These are phyloP conservation scores for Dastarcus helophoroides DNA, from an alignment of 2,888 invertebrate species.

Conservation along the genomic window DNA sequence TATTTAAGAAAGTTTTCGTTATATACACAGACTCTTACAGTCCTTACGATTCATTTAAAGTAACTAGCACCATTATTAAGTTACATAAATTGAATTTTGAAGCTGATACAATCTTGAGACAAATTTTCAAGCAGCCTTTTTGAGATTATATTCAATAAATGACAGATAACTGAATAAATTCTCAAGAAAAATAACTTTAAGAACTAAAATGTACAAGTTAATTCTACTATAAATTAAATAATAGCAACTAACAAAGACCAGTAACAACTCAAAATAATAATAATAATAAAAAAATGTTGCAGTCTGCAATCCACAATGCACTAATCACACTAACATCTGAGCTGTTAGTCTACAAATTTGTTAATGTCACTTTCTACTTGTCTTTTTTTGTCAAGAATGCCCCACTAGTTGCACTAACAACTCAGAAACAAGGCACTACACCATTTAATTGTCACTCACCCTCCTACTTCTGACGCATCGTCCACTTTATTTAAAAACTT, in stretches of 20 bases:
- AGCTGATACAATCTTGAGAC: too few relatives aligned
- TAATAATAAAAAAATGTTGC: slow-evolving; percentile 10
- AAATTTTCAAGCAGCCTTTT: too few relatives aligned
- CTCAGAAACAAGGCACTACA: slow-evolving; percentile 18
- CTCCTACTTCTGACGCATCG: slow-evolving; percentile 42
- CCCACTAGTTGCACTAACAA: slow-evolving; percentile 17
- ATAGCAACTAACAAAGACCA: slow-evolving; percentile 7
- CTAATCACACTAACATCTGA: slow-evolving; percentile 13
- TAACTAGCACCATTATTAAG: too few relatives aligned
- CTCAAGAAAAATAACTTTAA: too few relatives aligned
- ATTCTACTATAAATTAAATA: too few relatives aligned
- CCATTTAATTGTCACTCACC: slow-evolving; percentile 38
- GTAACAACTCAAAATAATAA: slow-evolving; percentile 12
- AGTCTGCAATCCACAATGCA: slow-evolving; percentile 11
- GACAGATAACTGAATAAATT: too few relatives aligned
- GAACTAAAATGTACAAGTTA: slow-evolving; percentile 12
- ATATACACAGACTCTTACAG: too few relatives aligned
- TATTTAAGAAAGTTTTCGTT: too few relatives aligned
- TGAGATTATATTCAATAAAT: too few relatives aligned
- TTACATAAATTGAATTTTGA: too few relatives aligned
- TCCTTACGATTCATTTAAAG: too few relatives aligned
- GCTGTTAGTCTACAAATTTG: slow-evolving; percentile 10
- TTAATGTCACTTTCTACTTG: not conserved
- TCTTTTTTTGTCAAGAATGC: not conserved
- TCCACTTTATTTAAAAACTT: slow-evolving; percentile 24